Conservation (phyloP, 2,888 invertebrate species). For the Homarus gammarus region DNA sequence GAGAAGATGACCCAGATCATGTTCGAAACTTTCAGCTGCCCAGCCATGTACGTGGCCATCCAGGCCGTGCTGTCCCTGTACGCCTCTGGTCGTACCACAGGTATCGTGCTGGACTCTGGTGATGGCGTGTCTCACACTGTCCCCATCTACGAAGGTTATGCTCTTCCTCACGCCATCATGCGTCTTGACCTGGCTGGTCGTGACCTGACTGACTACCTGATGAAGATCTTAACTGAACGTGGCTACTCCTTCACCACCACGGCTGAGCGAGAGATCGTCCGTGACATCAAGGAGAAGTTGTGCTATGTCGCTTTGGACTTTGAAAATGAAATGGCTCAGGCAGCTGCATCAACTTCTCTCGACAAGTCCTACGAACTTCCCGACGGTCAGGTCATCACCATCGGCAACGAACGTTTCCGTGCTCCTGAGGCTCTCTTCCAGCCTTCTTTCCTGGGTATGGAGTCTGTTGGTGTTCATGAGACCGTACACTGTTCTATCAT, state of each 20-base stretch:
- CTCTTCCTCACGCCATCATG: constrained; percentile 96
- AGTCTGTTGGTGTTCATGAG: constrained; percentile 89
- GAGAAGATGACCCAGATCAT: constrained; percentile 92
- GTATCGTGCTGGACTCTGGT: constrained; percentile 81
- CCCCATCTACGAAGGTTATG: constrained; percentile 83
- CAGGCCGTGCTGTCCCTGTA: constrained; percentile 86
- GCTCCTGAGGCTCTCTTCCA: constrained; percentile 87
- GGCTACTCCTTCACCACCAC: constrained; percentile 73
- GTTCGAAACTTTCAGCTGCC: constrained; percentile 95
- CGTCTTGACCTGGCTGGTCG: constrained; percentile 97
- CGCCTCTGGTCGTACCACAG: constrained; percentile 80
- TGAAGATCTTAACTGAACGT: constrained; percentile 90
- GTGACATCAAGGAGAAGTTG: constrained; percentile 68
- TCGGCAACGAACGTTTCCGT: constrained; percentile 94
- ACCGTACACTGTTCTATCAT: constrained; percentile 86
- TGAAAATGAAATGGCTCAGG: constrained; percentile 95
- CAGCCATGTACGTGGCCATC: constrained; percentile 95
- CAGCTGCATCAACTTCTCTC: constrained; percentile 82
- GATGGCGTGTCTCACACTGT: constrained; percentile 80
- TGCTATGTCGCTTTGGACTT: constrained; percentile 85
- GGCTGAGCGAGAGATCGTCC: constrained; percentile 72
- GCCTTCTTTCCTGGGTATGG: constrained; percentile 81
- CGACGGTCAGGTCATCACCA: constrained; percentile 94
- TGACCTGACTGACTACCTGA: constrained; percentile 97
- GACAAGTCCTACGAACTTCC: constrained; percentile 87